phyloP scores from a whole-genome alignment of 2,888 invertebrate species.

The Anoplius nigerrimus region DNA sequence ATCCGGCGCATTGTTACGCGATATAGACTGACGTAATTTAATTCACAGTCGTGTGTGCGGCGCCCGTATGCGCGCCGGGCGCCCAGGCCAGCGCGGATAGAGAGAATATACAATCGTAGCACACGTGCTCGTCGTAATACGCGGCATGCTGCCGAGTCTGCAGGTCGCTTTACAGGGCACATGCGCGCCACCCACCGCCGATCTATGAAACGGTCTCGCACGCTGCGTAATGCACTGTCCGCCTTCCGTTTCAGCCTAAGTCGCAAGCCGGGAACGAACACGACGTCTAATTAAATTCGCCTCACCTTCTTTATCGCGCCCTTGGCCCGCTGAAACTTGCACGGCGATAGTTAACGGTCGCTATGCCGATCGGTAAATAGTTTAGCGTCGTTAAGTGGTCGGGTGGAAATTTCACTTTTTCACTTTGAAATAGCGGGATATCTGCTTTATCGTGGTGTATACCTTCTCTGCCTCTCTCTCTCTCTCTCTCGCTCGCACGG shows the following conservation, averaged over 20 bases:
- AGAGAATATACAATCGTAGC: constrained; percentile 47
- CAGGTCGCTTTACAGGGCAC: constrained; percentile 42
- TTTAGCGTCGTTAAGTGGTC: too few species aligned
- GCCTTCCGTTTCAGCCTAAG: constrained; percentile 25
- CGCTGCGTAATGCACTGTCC: constrained; percentile 20
- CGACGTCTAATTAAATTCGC: constrained; percentile 28
- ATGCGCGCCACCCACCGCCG: constrained; percentile 32
- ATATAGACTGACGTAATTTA: constrained; percentile 60
- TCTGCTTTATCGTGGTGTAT: too few species aligned
- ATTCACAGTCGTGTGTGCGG: constrained; percentile 47
- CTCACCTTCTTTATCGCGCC: constrained; percentile 15
- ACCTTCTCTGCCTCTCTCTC: too few species aligned
- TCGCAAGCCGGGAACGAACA: constrained; percentile 9
- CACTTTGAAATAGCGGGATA: too few species aligned
- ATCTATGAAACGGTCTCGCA: constrained; percentile 46
- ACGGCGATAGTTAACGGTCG: too few species aligned
- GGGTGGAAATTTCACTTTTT: too few species aligned
- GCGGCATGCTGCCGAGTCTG: constrained; percentile 43
- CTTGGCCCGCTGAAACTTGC: too few species aligned
- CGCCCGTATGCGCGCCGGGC: constrained; percentile 7
- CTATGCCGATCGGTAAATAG: too few species aligned
- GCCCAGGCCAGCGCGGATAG: constrained; percentile 14
- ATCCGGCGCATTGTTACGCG: constrained; percentile 55
- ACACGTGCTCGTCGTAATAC: constrained; percentile 54
- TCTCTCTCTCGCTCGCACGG: too few species aligned